A percentile compares a stretch with the other conserved stretches of the same genome.
phyloP scores from a whole-genome alignment of 2,113 vertebrate genomes.

The Alligator mississippiensis region DNA sequence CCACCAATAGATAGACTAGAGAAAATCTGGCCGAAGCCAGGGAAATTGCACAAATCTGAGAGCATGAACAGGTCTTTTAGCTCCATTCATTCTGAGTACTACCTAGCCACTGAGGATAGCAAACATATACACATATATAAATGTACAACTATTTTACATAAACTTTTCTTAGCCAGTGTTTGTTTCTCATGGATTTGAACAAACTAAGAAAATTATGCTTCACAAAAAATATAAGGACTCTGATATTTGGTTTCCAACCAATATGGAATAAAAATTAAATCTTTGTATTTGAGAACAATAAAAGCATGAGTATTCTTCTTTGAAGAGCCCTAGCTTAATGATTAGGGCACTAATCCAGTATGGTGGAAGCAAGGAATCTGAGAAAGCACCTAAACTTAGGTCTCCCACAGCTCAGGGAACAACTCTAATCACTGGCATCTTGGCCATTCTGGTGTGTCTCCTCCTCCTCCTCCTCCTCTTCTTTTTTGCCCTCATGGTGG shows the following conservation, averaged over 20 bases:
- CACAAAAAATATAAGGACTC: not conserved
- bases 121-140: not conserved
- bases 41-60: not conserved
- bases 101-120: not conserved
- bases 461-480: not conserved
- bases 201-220: not conserved
- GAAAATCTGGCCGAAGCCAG: not conserved
- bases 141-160: not conserved
- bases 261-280: no score
- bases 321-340: no score
- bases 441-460: not conserved
- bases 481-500: no score
- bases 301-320: no score
- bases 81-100: not conserved
- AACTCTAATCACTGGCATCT: not conserved
- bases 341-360: no score
- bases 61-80: not conserved
- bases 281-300: no score
- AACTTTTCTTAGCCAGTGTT: not conserved
- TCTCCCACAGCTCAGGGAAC: not conserved
- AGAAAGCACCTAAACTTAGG: not conserved
- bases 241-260: not conserved
- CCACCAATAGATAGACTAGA: not conserved
- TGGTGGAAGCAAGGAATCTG: no score
- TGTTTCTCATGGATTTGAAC: not conserved